phyloP scores from a whole-genome alignment of 2,888 invertebrate species.

The Ormyrus labotus region DNA sequence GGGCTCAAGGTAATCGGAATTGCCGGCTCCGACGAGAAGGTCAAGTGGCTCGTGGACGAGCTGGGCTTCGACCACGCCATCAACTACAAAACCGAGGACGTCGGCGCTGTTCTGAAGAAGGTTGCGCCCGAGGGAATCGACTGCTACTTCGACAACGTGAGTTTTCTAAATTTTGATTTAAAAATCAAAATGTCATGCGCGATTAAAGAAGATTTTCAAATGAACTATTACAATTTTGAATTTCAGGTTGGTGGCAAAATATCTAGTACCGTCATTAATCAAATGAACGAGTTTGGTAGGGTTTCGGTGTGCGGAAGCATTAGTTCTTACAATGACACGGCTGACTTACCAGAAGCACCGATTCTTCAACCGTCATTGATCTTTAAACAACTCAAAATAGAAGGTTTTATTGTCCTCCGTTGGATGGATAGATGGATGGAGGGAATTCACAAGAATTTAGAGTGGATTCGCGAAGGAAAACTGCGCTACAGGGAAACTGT shows the following conservation, averaged over 20 bases:
- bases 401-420: conserved; percentile 79
- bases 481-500: conserved; percentile 83
- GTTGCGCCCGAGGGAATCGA: conserved; percentile 84
- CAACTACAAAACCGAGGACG: conserved; percentile 83
- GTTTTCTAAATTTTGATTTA: neutral
- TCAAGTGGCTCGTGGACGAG: conserved; percentile 81
- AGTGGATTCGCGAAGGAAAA: conserved; percentile 83
- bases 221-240: neutral
- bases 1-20: conserved; percentile 84
- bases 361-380: conserved; percentile 79
- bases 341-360: conserved; percentile 76
- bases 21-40: conserved; percentile 84
- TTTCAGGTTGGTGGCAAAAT: conserved; percentile 83
- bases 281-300: conserved; percentile 81
- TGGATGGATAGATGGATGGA: conserved; percentile 81
- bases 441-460: conserved; percentile 80
- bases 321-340: conserved; percentile 78
- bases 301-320: conserved; percentile 83
- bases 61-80: conserved; percentile 83
- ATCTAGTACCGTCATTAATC: conserved; percentile 78
- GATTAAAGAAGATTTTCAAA: too few species aligned
- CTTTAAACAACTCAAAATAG: conserved; percentile 79
- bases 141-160: conserved; percentile 87
- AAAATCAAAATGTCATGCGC: too few species aligned
- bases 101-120: conserved; percentile 78